Evolutionary conservation across 2,113 vertebrate species (phyloP).

Genomic region (Conger conger): DNA sequence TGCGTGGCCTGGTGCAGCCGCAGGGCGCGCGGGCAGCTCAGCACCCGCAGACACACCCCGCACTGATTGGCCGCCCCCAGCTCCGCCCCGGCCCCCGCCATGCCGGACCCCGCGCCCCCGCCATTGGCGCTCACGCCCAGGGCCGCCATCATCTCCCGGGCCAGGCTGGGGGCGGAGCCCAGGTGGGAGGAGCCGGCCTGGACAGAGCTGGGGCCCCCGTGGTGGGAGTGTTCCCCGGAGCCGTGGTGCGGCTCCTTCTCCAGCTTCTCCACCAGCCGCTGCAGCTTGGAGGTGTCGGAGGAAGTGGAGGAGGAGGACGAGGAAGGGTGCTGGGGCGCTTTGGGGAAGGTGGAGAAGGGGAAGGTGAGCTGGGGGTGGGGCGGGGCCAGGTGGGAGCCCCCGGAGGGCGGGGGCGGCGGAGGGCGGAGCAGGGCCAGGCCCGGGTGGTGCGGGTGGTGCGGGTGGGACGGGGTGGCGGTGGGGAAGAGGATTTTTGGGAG

Average conservation of each 20-base stretch:
- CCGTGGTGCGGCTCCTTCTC: slow-evolving; percentile 73
- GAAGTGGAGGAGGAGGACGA: too few relatives aligned
- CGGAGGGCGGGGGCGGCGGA: slow-evolving; percentile 54
- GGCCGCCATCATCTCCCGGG: slow-evolving; percentile 72
- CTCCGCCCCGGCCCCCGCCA: slow-evolving; percentile 42
- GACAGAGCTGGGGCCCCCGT: slow-evolving; percentile 44
- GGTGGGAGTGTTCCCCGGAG: slow-evolving; percentile 54
- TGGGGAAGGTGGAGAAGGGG: slow-evolving; percentile 80
- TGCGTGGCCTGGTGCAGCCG: slow-evolving; percentile 88
- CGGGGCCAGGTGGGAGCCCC: slow-evolving; percentile 63
- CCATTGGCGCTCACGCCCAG: slow-evolving; percentile 66
- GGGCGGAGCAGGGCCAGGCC: slow-evolving; percentile 79
- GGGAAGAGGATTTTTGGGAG: slow-evolving; percentile 77
- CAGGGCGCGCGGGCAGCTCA: slow-evolving; percentile 86
- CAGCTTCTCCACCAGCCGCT: slow-evolving; percentile 71
- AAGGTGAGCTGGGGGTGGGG: slow-evolving; percentile 69
- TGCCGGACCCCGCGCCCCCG: slow-evolving; percentile 36
- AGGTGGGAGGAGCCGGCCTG: slow-evolving; percentile 47
- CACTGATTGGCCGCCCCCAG: slow-evolving; percentile 76
- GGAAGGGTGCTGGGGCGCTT: slow-evolving; percentile 73
- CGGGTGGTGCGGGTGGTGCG: slow-evolving; percentile 57
- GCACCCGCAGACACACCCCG: slow-evolving; percentile 81
- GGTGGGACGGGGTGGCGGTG: slow-evolving; percentile 59
- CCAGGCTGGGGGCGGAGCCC: slow-evolving; percentile 66
- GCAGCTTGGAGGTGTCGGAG: slow-evolving; percentile 82